phyloP scores from a whole-genome alignment of 2,888 invertebrate genomes.

The Entomobrya proxima region DNA sequence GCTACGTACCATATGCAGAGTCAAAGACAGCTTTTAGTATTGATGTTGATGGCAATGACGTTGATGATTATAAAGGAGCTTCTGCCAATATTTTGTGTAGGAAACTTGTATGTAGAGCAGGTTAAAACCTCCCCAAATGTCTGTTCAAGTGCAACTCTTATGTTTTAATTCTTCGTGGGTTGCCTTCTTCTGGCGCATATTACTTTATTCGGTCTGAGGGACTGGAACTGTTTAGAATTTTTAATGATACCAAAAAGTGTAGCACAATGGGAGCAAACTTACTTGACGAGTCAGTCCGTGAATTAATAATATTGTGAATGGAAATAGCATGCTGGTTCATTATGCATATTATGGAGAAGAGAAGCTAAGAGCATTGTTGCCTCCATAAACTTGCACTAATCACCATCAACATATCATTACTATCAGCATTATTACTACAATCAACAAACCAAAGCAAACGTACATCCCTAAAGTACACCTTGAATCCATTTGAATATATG shows the following conservation, averaged over 20 bases:
- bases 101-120: too few species aligned
- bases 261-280: not conserved
- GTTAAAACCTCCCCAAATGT: too few species aligned
- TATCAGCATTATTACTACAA: conserved; percentile 36
- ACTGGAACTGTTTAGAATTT: conserved; percentile 14
- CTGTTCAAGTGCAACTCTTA: not conserved
- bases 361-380: conserved; percentile 18
- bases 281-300: conserved; percentile 9
- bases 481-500: not conserved
- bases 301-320: conserved; percentile 56
- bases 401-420: conserved; percentile 57
- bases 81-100: not conserved
- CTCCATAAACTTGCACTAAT: conserved; percentile 55
- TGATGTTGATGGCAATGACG: conserved; percentile 5
- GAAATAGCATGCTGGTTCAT: conserved; percentile 49
- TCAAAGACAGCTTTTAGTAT: conserved; percentile 1
- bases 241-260: conserved; percentile 18
- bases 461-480: conserved; percentile 2
- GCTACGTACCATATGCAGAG: conserved; percentile 10
- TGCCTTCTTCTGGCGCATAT: not conserved
- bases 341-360: conserved; percentile 38
- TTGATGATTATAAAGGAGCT: not conserved
- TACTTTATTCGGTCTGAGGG: not conserved
- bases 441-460: conserved; percentile 22
- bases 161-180: not conserved